Percentiles rank a stretch among this genome's conserved stretches.
phyloP scores from a whole-genome alignment of 1,140 invertebrate species.

The Drosophila ercepeae region DNA sequence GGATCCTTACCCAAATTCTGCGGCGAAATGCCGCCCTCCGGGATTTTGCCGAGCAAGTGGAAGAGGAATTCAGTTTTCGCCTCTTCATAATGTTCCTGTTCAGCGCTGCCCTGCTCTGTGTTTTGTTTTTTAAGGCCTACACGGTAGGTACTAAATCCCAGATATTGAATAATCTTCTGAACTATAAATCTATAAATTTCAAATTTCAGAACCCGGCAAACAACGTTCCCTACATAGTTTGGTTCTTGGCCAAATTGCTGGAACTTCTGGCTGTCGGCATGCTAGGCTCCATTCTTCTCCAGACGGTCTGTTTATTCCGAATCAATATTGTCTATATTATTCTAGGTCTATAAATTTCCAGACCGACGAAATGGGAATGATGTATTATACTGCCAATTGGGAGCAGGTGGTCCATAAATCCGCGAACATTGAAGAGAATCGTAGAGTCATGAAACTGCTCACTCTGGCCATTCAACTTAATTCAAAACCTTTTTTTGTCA shows the following conservation, averaged over 20 bases:
- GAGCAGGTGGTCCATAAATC: conserved; percentile 63
- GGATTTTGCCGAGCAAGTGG: conserved; percentile 55
- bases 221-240: conserved; percentile 60
- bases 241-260: conserved; percentile 60
- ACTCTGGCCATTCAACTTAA: conserved; percentile 64
- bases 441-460: conserved; percentile 61
- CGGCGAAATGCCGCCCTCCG: conserved; percentile 56
- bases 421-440: conserved; percentile 46
- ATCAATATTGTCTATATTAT: not conserved
- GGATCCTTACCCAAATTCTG: conserved; percentile 40
- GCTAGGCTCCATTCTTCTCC: conserved; percentile 58
- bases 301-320: conserved; percentile 22
- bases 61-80: conserved; percentile 67
- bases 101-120: conserved; percentile 63
- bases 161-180: not conserved
- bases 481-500: conserved; percentile 59
- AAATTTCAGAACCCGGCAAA: conserved; percentile 35
- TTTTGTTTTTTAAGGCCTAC: conserved; percentile 65
- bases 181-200: not conserved
- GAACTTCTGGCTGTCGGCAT: conserved; percentile 59
- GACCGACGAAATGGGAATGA: conserved; percentile 59
- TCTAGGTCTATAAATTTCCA: conserved; percentile 5
- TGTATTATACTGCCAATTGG: conserved; percentile 64
- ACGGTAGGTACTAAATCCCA: conserved; percentile 45
- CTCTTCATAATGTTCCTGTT: conserved; percentile 72